Evolutionary conservation across 2,888 invertebrate genomes (phyloP), one percentile per base, ranked within the genome.

Genomic region (Diploptera punctata): DNA sequence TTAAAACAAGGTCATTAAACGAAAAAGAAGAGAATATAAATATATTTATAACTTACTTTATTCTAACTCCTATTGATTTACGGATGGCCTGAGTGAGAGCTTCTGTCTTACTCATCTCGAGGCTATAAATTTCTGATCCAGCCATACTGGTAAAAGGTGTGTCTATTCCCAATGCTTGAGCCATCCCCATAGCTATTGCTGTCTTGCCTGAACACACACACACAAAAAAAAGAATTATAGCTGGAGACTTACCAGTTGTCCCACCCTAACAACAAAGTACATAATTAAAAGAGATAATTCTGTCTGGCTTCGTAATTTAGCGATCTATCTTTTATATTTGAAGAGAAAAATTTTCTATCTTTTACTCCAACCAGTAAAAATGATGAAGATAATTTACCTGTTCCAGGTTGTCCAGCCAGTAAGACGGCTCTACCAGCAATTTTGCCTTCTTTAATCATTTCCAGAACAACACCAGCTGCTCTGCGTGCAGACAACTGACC

Each of bases 51-150:
- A 85, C 89, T 85, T 82, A 93, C 90, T 94, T 95, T 76, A 98
- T 98, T 78, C 98, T 88, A 1, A 99, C 96, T 1, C 98, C 99
- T 79, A 99, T 99, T n/a, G 94, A 94, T 80, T 98, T 98, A 71
- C 99, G 89, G 73, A 99, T 93, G 0, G 99, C 93, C 82, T 99
- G 99, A 0, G 97, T 97, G 2, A 99, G 84, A 0, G 98, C 98
- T 84, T 99, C 99, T 0, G 99, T 99, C 84, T 99, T 99, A 81
- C 98, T 94, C 97, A 99, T 98, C 82, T 99, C 99, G 75, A 99
- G 82, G 0, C 99, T 99, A 83, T 96, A 99, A 74, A 99, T 98
- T 85, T 99, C 99, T 0, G 98, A 98, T 0, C 98, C 99, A 16
- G 98, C 96, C 92, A 99, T 98, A 78, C 96, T 95, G 0, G 98